A percentile compares a stretch with the other conserved stretches of the same genome.
These are phyloP conservation scores for Parotocinclus haroldoi DNA, from an alignment of 2,797 vertebrate species.

Conservation along the genomic window DNA sequence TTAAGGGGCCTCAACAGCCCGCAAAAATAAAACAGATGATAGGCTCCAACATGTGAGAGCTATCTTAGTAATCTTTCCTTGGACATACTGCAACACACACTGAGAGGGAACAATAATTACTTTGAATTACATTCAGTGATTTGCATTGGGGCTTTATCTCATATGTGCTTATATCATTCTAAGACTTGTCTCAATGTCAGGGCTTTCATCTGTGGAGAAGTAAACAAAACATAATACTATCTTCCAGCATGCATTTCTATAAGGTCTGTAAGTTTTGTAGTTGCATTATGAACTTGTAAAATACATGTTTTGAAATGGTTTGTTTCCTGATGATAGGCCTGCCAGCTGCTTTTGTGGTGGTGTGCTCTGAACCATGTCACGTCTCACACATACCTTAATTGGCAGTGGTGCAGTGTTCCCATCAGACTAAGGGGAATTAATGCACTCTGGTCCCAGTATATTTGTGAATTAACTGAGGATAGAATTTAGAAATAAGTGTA, in stretches of 20 bases:
- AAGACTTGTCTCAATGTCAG: not conserved
- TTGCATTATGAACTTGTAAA: no score
- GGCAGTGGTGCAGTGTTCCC: not conserved
- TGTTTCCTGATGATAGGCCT: no score
- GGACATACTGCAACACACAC: conserved; percentile 36
- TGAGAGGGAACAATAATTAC: conserved; percentile 23
- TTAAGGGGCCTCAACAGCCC: conserved; percentile 26
- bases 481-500: conserved; percentile 44
- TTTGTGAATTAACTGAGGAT: conserved; percentile 31
- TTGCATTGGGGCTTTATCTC: conserved; percentile 2
- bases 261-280: no score
- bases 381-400: conserved; percentile 28
- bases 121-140: conserved; percentile 31
- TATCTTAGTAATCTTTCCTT: conserved; percentile 43
- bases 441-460: conserved; percentile 22
- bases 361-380: no score
- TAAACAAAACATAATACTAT: no score
- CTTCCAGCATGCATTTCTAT: no score
- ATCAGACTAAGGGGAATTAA: not conserved
- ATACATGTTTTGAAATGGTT: no score
- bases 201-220: no score
- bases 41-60: no score
- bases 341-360: no score
- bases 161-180: no score
- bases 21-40: no score